phyloP scores from a whole-genome alignment of 2,113 vertebrate species.

The Crocuta crocuta region DNA sequence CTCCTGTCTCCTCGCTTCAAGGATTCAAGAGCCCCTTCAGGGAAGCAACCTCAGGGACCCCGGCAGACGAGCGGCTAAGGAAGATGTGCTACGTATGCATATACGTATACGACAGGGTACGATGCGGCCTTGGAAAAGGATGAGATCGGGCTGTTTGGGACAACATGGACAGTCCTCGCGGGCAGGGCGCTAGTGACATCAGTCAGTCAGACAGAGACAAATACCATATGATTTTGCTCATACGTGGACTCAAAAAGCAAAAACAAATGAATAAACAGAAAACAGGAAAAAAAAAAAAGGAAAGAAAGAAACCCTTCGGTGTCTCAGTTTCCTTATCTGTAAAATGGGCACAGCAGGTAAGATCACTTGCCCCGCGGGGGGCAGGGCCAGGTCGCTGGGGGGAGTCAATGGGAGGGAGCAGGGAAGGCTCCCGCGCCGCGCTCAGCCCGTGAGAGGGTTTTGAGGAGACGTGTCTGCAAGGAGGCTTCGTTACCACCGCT shows the following conservation, averaged over 20 bases:
- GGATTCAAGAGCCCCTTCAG: background rate
- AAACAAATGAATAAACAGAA: background rate
- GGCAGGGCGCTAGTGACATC: background rate
- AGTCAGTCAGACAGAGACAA: background rate
- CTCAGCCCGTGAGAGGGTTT: fast-evolving
- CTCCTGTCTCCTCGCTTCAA: background rate
- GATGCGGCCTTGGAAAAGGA: background rate
- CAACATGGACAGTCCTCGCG: background rate
- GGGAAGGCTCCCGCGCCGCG: fast-evolving
- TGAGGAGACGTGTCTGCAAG: fast-evolving
- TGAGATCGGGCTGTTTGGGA: background rate
- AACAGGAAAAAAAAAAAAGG: background rate
- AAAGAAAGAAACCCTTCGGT: background rate
- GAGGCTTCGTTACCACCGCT: too few relatives aligned
- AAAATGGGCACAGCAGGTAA: background rate
- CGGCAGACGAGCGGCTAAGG: background rate
- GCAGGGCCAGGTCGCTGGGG: fast-evolving
- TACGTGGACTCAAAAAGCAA: background rate
- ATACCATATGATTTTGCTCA: too few relatives aligned
- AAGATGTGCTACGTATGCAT: background rate
- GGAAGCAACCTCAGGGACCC: background rate
- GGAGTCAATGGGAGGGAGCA: fast-evolving
- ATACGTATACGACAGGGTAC: fast-evolving
- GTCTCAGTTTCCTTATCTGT: background rate
- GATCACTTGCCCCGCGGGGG: fast-evolving